Evolutionary conservation across 2,888 invertebrate genomes (phyloP), one percentile per base, ranked within the genome.

Genomic region (Synergus japonicus): DNA sequence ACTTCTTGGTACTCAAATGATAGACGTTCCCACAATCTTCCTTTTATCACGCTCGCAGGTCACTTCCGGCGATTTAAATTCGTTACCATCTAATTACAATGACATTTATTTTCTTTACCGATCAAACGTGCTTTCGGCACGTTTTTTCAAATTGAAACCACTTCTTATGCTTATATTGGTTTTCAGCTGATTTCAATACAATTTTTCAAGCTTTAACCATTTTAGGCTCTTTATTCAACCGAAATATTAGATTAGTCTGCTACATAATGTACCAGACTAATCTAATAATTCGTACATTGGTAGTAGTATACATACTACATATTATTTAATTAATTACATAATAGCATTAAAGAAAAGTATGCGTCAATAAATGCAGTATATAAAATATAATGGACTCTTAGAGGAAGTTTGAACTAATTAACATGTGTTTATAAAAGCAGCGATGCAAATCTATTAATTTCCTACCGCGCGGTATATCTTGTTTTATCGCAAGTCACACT

Each of bases 1-100:
- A 66, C 41, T 77, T 77, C 54, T 65, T 49, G 18, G 77, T 77
- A 49, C 37, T 29, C 77, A 43, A 54, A 65, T 44, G 41, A 66
- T 66, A 66, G 44, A 18, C 4, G 18, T 44, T 67, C 44, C 44
- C 44, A 67, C n/a, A 41, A 66, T 41, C 41, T 41, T n/a, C 18
- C 4, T 22, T 60, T 29, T 60, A 54, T 54, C 54, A 54, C n/a
- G 54, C 54, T 54, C 54, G 54, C 9, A 54, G 9, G n/a, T 7
- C n/a, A 54, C n/a, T 8, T 54, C 54, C 54, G n/a, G 49, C 8
- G 54, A n/a, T n/a, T 54, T 54, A 54, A 54, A 54, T 54, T 54
- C 54, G n/a, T 54, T 54, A n/a, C n/a, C 15, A 54, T n/a, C n/a
- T 54, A 18, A 54, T 54, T 54, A 54, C 54, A 54, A 54, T 54